Percentiles rank a stretch among this genome's conserved stretches.
Evolutionary conservation across 2,113 vertebrate genomes (phyloP).

Genomic region (Tachuris rubrigastra): DNA sequence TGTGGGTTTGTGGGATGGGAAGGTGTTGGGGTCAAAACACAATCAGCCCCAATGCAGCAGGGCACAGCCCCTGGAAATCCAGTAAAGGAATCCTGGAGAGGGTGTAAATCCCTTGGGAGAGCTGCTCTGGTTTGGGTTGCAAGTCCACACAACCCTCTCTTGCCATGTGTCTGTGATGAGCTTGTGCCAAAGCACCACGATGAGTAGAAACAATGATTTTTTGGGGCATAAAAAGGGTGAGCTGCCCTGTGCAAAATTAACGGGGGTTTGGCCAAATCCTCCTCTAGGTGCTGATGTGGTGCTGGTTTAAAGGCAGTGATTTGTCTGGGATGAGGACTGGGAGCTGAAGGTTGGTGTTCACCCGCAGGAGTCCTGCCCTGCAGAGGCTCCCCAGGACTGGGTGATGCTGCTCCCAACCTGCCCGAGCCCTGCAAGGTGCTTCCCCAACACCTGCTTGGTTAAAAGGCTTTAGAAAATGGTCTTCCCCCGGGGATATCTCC

Average conservation of each 20-base stretch:
- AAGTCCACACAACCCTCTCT: background rate
- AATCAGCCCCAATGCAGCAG: rapidly evolving
- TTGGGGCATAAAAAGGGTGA: background rate
- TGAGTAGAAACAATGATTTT: rapidly evolving
- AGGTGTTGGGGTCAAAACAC: rapidly evolving
- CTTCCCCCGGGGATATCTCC: too few relatives aligned
- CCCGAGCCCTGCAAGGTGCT: background rate
- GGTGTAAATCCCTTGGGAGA: background rate
- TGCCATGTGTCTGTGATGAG: rapidly evolving
- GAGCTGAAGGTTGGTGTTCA: rapidly evolving
- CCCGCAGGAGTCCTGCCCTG: rapidly evolving
- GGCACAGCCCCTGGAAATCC: background rate
- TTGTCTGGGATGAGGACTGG: rapidly evolving
- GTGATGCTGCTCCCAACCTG: background rate
- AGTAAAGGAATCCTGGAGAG: background rate
- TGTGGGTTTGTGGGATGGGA: background rate
- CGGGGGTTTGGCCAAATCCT: rapidly evolving
- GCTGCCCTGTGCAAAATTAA: background rate
- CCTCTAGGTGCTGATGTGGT: background rate
- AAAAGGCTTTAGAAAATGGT: background rate
- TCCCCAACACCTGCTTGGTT: background rate
- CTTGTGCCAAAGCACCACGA: rapidly evolving
- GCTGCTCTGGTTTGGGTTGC: background rate
- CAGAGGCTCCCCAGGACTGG: background rate
- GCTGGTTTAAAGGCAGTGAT: rapidly evolving